Base-by-base conservation (phyloP, 2,113 vertebrate genomes). In the Riparia riparia region DNA sequence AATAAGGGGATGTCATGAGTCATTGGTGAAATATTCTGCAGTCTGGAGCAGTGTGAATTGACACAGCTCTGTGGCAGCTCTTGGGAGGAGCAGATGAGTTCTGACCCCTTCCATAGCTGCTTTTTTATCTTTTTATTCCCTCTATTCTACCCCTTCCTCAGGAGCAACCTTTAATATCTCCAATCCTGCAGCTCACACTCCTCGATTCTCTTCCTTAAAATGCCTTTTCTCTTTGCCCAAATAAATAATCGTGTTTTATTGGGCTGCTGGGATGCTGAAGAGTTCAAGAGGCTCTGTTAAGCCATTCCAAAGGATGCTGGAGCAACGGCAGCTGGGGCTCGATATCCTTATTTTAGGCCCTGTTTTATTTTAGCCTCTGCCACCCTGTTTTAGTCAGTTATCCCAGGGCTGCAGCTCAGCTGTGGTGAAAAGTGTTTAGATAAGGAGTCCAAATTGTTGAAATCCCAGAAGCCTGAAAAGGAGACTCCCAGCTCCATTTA, bases 1-100 rank as follows among this genome's bases (percentile, higher is more conserved):
- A 85, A 44, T n/a, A 37, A 88, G 61, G 90, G 72, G 80, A 79
- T 72, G 82, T 58, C 66, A 51, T 97, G 96, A 96, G 90, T 97
- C 96, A 96, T 0, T 44, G 74, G 60, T 65, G 91, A 96, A 95
- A 61, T 58, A 95, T 96, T 89, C 73, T 0, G 51, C 69, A 81
- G 2, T 91, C 80, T 84, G 61, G 86, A 93, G 91, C 77, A 12
- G 41, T 68, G 76, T 34, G 86, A 81, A 86, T 44, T 28, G 86
- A 47, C 90, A 39, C 50, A 74, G 93, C 78, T 95, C 89, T 60
- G 51, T 15, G 90, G 90, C 65, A 84, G 95, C 63, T 60, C 29
- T 26, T 25, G 65, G 76, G 76, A 84, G 53, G 65, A 74, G 76
- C 91, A 91, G 63, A 90, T 77, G 64, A 94, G 65, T 5, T 34